Conservation (phyloP, 1,140 invertebrate genomes). For the Thereuonema tuberculata region DNA sequence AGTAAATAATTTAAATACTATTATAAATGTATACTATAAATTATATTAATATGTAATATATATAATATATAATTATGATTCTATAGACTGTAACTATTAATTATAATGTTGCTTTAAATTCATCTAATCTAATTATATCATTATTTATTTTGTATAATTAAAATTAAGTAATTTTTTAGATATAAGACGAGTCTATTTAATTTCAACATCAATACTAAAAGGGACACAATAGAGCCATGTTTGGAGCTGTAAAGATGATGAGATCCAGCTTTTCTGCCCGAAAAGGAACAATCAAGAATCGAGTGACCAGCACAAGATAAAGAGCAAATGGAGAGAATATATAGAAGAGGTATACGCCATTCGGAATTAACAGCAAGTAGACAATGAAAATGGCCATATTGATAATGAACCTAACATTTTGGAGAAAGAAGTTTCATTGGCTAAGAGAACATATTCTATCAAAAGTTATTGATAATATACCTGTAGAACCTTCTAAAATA, state of each 20-base stretch:
- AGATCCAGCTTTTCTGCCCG: background rate
- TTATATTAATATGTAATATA: no score
- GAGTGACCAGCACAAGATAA: background rate
- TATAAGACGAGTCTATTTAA: no score
- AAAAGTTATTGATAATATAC: background rate
- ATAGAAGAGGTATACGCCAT: background rate
- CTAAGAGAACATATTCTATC: no score
- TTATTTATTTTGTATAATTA: no score
- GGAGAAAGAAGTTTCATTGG: background rate
- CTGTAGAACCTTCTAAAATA: background rate
- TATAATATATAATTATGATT: no score
- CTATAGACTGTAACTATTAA: no score
- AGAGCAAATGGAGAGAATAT: background rate
- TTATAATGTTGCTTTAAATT: no score
- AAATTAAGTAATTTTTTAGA: no score
- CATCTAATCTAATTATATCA: no score
- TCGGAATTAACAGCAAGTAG: background rate
- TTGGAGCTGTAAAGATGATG: background rate
- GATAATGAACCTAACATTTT: background rate
- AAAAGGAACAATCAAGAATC: background rate
- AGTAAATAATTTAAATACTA: no score
- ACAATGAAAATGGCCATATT: background rate
- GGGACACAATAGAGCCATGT: background rate
- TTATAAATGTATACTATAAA: no score
- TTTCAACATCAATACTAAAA: background rate